Conservation (phyloP, 2,888 invertebrate genomes). For the Clistopyga incitator region DNA sequence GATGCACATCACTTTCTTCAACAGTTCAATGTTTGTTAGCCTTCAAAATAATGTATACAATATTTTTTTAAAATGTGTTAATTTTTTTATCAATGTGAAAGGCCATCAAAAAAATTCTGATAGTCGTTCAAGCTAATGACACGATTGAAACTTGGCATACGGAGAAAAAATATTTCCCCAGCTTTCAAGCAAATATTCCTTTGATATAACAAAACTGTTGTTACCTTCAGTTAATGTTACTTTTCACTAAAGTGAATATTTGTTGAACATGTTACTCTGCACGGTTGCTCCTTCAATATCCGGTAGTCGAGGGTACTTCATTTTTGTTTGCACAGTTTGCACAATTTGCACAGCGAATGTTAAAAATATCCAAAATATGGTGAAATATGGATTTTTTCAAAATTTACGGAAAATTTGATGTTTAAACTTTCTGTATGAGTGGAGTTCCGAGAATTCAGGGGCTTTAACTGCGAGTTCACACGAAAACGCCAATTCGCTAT, state of each 20-base stretch:
- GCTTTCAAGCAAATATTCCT: too few relatives aligned
- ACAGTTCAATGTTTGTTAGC: too few relatives aligned
- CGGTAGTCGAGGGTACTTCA: neutral
- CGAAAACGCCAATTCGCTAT: slow-evolving; percentile 8
- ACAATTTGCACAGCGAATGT: neutral
- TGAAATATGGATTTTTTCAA: neutral
- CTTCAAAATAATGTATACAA: neutral
- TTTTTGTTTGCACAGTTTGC: neutral
- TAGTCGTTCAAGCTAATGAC: too few relatives aligned
- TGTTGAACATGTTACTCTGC: neutral
- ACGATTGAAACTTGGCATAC: too few relatives aligned
- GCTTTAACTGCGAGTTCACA: neutral
- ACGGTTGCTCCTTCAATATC: neutral
- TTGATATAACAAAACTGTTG: too few relatives aligned
- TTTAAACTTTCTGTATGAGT: neutral
- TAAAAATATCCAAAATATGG: neutral
- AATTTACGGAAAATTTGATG: neutral
- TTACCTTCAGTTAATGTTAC: too few relatives aligned
- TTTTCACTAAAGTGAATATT: too few relatives aligned
- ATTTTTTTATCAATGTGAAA: too few relatives aligned
- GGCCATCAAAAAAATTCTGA: too few relatives aligned
- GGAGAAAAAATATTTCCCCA: too few relatives aligned
- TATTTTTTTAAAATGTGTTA: neutral
- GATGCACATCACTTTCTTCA: too few relatives aligned
- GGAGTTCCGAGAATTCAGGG: neutral